Conservation (phyloP, 2,888 invertebrate species). For the Lepidonotus clava region DNA sequence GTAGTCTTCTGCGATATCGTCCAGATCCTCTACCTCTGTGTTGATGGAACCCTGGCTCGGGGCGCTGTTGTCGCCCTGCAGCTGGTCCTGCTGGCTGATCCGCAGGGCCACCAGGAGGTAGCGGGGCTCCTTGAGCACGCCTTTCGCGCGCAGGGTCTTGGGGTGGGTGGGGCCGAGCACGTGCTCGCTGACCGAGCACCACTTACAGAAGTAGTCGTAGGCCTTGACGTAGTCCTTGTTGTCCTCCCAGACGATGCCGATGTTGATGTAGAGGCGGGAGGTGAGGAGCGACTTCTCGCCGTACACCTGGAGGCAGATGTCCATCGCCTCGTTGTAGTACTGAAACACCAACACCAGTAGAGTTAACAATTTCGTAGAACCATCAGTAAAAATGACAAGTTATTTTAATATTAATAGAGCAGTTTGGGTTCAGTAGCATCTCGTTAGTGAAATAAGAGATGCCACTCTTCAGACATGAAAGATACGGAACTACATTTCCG, state of each 20-base stretch:
- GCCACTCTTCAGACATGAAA: too few species aligned
- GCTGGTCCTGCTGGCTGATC: conserved; percentile 9
- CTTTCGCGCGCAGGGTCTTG: conserved; percentile 78
- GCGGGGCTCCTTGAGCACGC: conserved; percentile 76
- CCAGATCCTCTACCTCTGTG: conserved; percentile 57
- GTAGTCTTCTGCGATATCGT: conserved; percentile 33
- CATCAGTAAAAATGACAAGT: not conserved
- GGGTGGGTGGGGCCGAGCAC: conserved; percentile 79
- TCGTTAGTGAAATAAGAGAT: too few species aligned
- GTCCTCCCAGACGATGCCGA: conserved; percentile 79
- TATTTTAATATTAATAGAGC: too few species aligned
- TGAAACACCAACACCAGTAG: conserved; percentile 69
- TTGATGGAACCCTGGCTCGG: conserved; percentile 58
- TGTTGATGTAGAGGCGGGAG: conserved; percentile 79
- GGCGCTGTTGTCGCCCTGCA: conserved; percentile 51
- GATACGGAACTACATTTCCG: too few species aligned
- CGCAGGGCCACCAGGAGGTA: conserved; percentile 74
- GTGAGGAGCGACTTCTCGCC: conserved; percentile 78
- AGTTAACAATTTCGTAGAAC: not conserved
- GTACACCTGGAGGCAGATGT: conserved; percentile 79
- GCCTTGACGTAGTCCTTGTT: conserved; percentile 78
- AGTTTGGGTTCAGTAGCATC: too few species aligned
- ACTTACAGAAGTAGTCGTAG: conserved; percentile 78
- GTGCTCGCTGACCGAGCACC: conserved; percentile 78
- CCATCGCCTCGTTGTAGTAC: conserved; percentile 79